Base-by-base conservation (phyloP, 2,797 vertebrate genomes). In the Brachymystax lenok region DNA sequence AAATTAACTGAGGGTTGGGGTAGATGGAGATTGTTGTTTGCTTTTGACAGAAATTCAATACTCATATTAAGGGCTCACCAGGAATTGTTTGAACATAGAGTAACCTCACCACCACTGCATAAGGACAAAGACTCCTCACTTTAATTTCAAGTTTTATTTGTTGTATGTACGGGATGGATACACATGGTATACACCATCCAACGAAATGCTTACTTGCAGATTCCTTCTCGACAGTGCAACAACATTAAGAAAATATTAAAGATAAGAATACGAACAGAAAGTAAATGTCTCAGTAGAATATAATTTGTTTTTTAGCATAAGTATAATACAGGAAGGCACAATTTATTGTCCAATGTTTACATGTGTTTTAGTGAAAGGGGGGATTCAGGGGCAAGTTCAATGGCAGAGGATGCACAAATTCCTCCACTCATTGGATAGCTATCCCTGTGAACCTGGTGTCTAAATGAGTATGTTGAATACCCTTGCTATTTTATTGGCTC, bases 1-100 rank as follows among this genome's bases (percentile, higher is more conserved):
- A 80, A 75, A 82, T 71, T 73, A 78, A 84, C 78, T 74, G 77
- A 59, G 77, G 81, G 80, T 71, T 33, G 79, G 85, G 70, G 88
- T 85, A 87, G 84, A 91, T 66, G 86, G 88, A 86, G 83, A 86
- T 86, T 85, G 73, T 77, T 78, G 77, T 81, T 89, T 83, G 82
- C 77, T 83, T 83, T 87, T 84, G 87, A 89, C 85, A 80, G 46
- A 4, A 79, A 66, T 80, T 75, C 79, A 73, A 84, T 81, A 83
- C 83, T 83, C 56, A 81, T 79, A 82, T 86, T 82, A 77, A 75
- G 85, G 86, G 88, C 71, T 21, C 79, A 86, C 76, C 82, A 80
- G 81, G 74, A 84, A 79, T 33, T 50, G 28, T 59, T 77, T 83
- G 69, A 76, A 79, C 67, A 69, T 77, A 2, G 6, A 61, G 59